These are phyloP conservation scores for Enoplosus armatus DNA, from an alignment of 2,797 vertebrate genomes.

Conservation along the genomic window DNA sequence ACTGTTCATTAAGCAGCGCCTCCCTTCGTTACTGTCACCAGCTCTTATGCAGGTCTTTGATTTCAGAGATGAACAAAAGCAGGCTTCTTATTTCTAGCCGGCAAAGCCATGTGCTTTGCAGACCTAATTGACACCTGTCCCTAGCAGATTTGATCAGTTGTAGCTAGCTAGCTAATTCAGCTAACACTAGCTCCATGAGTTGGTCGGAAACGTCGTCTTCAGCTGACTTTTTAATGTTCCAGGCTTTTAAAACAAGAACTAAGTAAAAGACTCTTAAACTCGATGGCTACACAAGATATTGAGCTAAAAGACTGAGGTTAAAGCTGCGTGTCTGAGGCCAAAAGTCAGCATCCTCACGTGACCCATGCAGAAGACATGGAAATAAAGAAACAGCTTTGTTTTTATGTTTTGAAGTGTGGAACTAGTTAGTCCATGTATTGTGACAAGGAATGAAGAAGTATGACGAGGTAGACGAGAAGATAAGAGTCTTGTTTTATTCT, in stretches of 20 bases:
- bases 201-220: not conserved
- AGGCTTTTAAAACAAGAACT: constrained; percentile 4
- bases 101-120: not conserved
- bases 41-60: too few relatives aligned
- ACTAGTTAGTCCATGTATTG: not conserved
- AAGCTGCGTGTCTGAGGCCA: not conserved
- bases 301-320: not conserved
- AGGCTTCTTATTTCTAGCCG: not conserved
- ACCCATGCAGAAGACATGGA: not conserved
- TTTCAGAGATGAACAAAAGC: not conserved
- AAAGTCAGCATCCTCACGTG: not conserved
- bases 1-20: not conserved
- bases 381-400: not conserved
- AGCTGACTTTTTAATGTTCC: not conserved
- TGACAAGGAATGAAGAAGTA: not conserved
- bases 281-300: not conserved
- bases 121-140: not conserved
- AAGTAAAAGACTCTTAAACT: not conserved
- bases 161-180: not conserved
- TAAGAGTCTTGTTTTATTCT: too few relatives aligned
- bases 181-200: not conserved
- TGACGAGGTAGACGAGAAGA: not conserved
- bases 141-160: not conserved
- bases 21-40: not conserved
- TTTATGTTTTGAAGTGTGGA: not conserved